These are phyloP conservation scores for Philopedon plagiatum DNA, from an alignment of 2,888 invertebrate genomes.

Conservation along the genomic window DNA sequence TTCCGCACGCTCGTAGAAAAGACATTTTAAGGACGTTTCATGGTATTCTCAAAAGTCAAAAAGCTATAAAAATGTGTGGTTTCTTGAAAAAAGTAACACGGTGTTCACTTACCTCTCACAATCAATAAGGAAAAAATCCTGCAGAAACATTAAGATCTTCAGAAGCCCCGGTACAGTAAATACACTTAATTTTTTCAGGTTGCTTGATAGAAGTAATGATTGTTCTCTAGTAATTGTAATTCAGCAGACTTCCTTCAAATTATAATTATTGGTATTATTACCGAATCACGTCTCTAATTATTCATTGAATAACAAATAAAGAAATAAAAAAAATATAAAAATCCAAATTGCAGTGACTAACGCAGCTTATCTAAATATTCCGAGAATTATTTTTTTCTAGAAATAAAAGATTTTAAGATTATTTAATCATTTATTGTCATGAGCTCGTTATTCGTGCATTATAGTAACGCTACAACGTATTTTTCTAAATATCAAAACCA, in stretches of 20 bases:
- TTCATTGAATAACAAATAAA: constrained; percentile 5
- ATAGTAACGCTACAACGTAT: background rate
- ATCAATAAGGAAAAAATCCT: too few species aligned
- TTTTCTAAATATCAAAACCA: background rate
- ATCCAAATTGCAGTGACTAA: constrained; percentile 5
- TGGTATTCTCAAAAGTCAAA: too few species aligned
- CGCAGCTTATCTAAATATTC: background rate
- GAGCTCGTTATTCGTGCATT: background rate
- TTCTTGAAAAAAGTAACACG: too few species aligned
- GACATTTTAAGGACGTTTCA: too few species aligned
- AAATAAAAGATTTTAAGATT: constrained; percentile 6
- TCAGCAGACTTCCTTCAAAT: background rate
- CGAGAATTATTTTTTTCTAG: background rate
- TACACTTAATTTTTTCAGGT: too few species aligned
- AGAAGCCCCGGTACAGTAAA: too few species aligned
- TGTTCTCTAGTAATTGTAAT: background rate
- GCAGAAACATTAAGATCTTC: too few species aligned
- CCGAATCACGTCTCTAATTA: background rate
- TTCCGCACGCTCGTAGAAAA: too few species aligned
- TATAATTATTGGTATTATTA: background rate
- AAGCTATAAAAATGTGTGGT: too few species aligned
- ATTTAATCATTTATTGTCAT: background rate
- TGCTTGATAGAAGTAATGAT: too few species aligned
- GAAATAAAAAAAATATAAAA: background rate
- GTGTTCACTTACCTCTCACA: too few species aligned